Evolutionary conservation across 2,113 vertebrate species (phyloP).

Genomic region (Erythrocercus mccallii): DNA sequence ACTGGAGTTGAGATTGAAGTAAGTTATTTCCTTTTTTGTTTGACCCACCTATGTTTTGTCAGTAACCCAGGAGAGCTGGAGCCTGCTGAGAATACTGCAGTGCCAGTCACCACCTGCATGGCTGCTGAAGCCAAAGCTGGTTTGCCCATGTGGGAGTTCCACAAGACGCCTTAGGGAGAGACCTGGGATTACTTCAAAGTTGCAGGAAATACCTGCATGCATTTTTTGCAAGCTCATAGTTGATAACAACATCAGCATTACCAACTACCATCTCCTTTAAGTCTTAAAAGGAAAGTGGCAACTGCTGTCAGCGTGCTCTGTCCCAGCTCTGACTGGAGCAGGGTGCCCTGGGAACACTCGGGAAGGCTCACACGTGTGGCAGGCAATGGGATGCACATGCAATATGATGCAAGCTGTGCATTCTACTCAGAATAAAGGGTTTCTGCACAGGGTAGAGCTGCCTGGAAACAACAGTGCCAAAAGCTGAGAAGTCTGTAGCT

Average conservation of each 20-base stretch:
- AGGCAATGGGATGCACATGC: not conserved
- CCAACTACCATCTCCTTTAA: not conserved
- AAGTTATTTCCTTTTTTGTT: not conserved
- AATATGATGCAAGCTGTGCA: not conserved
- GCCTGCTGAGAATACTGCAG: not conserved
- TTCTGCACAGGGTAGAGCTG: not conserved
- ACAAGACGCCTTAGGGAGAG: not conserved
- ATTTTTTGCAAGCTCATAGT: not conserved
- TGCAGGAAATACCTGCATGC: not conserved
- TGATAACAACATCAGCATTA: not conserved
- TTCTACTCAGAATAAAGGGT: not conserved
- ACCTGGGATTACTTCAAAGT: not conserved
- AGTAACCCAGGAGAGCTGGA: not conserved
- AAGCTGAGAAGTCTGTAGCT: not conserved
- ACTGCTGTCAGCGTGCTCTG: not conserved
- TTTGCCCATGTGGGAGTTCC: not conserved
- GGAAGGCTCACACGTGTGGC: fast-evolving
- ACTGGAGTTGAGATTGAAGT: not conserved
- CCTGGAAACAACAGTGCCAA: not conserved
- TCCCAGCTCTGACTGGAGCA: not conserved
- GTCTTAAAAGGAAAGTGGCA: not conserved
- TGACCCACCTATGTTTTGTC: not conserved
- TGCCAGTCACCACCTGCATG: not conserved
- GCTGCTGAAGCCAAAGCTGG: not conserved
- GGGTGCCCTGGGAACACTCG: not conserved